Conservation (phyloP, 2,797 vertebrate genomes). For the Smutsia gigantea region DNA sequence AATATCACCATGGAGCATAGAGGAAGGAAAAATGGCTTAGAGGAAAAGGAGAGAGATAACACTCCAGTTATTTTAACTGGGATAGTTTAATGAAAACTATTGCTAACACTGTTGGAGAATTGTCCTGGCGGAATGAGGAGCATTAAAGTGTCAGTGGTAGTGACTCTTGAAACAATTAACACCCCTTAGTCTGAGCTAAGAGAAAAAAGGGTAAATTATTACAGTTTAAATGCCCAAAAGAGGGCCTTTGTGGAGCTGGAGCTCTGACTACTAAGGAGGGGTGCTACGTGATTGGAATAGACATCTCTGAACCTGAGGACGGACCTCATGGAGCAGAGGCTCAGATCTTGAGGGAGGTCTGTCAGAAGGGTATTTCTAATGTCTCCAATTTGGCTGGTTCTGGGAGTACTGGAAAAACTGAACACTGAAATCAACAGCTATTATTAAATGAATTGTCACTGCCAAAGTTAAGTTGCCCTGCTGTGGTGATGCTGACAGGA, state of each 20-base stretch:
- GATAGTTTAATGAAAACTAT: neutral
- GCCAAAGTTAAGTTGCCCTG: neutral
- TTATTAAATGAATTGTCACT: neutral
- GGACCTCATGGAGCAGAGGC: neutral
- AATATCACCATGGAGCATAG: neutral
- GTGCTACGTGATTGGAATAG: no score
- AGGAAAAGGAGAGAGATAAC: neutral
- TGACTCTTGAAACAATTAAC: neutral
- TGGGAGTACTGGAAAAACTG: neutral
- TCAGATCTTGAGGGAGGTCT: neutral
- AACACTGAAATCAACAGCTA: neutral
- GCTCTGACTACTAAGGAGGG: neutral
- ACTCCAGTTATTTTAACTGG: neutral
- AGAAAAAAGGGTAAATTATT: neutral
- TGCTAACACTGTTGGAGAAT: neutral
- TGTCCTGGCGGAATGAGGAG: neutral
- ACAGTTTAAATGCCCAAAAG: neutral
- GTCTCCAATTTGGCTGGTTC: neutral
- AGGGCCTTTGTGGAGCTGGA: neutral
- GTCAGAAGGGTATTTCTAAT: neutral
- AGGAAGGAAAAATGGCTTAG: rapidly evolving
- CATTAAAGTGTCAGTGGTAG: neutral
- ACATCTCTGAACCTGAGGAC: neutral
- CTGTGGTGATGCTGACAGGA: neutral
- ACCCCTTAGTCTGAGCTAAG: neutral